A percentile compares a stretch with the other conserved stretches of the same genome.
Evolutionary conservation across 1,140 invertebrate genomes (phyloP).

Genomic region (Drosophila tropicalis): DNA sequence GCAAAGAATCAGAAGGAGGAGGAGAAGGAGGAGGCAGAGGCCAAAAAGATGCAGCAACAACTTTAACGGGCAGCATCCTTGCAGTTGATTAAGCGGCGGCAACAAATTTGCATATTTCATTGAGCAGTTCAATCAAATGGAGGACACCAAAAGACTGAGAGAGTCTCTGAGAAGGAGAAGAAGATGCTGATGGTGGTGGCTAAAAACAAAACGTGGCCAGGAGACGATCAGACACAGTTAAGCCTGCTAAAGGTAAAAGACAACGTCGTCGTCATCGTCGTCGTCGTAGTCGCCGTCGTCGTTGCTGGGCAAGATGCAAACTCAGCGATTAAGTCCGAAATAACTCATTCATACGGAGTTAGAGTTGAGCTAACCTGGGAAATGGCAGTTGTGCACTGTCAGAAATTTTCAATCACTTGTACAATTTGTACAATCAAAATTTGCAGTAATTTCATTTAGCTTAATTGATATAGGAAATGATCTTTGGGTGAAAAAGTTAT

Average conservation of each 20-base stretch:
- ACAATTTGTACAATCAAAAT: no score
- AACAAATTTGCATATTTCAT: constrained; percentile 83
- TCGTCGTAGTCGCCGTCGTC: constrained; percentile 46
- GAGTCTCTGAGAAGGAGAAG: constrained; percentile 29
- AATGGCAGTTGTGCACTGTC: constrained; percentile 13
- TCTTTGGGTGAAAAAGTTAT: neutral
- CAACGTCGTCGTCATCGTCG: constrained; percentile 12
- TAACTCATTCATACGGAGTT: constrained; percentile 80
- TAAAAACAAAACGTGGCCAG: constrained; percentile 43
- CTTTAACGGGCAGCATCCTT: constrained; percentile 43
- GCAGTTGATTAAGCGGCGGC: constrained; percentile 78
- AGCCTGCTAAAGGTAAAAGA: constrained; percentile 38
- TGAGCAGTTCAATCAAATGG: constrained; percentile 82
- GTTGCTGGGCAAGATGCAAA: constrained; percentile 63
- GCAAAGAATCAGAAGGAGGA: no score
- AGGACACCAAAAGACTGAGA: constrained; percentile 64
- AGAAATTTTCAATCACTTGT: neutral
- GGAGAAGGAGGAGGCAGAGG: constrained; percentile 19
- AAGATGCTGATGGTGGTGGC: neutral
- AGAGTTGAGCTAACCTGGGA: constrained; percentile 31
- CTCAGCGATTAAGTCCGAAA: constrained; percentile 75
- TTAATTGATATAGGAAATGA: neutral
- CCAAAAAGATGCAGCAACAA: constrained; percentile 6
- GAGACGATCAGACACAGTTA: constrained; percentile 27
- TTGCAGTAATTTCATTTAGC: neutral